Base-by-base conservation (phyloP, 2,113 vertebrate species). In the Grammomys surdaster region DNA sequence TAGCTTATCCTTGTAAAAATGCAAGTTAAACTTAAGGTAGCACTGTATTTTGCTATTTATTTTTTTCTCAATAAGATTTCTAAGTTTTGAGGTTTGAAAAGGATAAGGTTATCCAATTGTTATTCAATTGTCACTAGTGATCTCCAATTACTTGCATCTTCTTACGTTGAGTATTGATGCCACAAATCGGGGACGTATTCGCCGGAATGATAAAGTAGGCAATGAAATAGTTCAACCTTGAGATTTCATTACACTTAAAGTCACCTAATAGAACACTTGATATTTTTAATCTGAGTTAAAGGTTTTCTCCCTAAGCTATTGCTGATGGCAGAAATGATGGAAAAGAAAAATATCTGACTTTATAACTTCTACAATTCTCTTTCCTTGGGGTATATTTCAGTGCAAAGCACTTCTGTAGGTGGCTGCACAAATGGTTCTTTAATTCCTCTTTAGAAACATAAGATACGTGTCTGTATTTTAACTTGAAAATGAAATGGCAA, bases 161-260 rank as follows among this genome's bases (percentile, higher is more conserved):
- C 92, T 92, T 96, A 93, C 88, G 94, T 94, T 96, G 96, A 95
- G 93, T 97, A 80, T 70, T 97, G 96, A 97, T 97, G 95, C 95
- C 96, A 98, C 95, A 96, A 97, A 97, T 96, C 95, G 91, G 98
- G 97, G 98, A 97, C 96, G 90, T 87, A 88, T 95, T 97, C 95
- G 97, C 97, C 65, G 84, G 78, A 97, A 82, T 97, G 98, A 98
- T 98, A 98, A 98, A 90, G 73, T 82, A 84, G 98, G 77, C 89
- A 80, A 97, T 95, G 95, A 98, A 98, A 98, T 98, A 98, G 98
- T 94, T 72, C 97, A 98, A 96, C 98, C 98, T 98, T 98, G 97
- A 98, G 95, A 98, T 98, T 98, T 97, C 95, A 98, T 98, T 98
- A 97, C 69, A 98, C 96, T 98, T 98, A 97, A 94, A 51, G 92